A percentile compares a stretch with the other conserved stretches of the same genome.
These are phyloP conservation scores for Polylopha cassiicola DNA, from an alignment of 2,888 invertebrate species.

Conservation along the genomic window DNA sequence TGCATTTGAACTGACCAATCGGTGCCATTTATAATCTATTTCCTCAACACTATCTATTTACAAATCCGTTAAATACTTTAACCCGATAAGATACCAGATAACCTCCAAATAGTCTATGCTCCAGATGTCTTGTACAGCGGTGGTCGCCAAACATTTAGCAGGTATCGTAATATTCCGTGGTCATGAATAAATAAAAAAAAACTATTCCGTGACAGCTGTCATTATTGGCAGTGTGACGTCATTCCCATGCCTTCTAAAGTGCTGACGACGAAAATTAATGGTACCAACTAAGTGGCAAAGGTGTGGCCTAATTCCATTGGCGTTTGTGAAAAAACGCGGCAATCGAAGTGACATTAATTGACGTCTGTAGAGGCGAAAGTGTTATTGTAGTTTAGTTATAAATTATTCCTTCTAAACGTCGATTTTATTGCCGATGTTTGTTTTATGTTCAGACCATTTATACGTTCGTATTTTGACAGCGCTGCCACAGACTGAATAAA, in stretches of 20 bases:
- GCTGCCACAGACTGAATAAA: too few species aligned
- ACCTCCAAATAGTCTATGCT: conserved; percentile 20
- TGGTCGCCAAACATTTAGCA: conserved; percentile 53
- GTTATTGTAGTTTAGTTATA: conserved; percentile 12
- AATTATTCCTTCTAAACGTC: too few species aligned
- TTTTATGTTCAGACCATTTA: too few species aligned
- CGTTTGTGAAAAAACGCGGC: too few species aligned
- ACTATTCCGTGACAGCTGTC: conserved; percentile 11
- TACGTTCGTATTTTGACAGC: too few species aligned
- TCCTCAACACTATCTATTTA: conserved; percentile 4
- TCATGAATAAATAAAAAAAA: conserved; percentile 1
- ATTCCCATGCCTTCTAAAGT: conserved; percentile 9
- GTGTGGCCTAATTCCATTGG: conserved; percentile 17
- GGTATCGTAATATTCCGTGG: conserved; percentile 33
- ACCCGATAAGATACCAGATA: conserved; percentile 51
- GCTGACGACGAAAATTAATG: conserved; percentile 14
- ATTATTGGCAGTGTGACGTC: background rate
- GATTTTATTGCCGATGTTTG: too few species aligned
- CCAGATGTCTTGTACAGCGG: conserved; percentile 57
- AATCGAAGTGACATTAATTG: conserved; percentile 16
- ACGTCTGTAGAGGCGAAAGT: conserved; percentile 8
- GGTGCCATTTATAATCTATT: background rate
- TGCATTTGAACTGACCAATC: background rate
- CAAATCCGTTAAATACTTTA: conserved; percentile 32
- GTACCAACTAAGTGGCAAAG: conserved; percentile 9